These are phyloP conservation scores for Ateles fusciceps DNA, from an alignment of 2,797 vertebrate species.

Conservation along the genomic window DNA sequence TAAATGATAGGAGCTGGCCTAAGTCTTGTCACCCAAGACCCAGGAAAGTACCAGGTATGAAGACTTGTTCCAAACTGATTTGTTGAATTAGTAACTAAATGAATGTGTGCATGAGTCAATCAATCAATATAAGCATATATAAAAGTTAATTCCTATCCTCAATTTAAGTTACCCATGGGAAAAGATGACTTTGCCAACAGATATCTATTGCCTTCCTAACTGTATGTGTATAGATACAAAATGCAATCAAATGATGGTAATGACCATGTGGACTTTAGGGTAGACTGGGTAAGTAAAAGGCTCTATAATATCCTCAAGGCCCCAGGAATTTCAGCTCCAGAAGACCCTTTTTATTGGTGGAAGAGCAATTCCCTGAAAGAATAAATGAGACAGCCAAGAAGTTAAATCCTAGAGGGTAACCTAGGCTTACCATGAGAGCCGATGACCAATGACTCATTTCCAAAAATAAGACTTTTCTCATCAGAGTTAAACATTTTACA, in stretches of 20 bases:
- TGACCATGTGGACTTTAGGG: neutral
- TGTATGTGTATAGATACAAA: neutral
- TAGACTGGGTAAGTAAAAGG: neutral
- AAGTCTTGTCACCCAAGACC: neutral
- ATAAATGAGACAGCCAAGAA: neutral
- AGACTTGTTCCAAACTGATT: neutral
- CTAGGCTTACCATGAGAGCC: neutral
- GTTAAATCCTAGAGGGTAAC: neutral
- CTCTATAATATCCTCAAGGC: neutral
- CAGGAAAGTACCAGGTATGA: neutral
- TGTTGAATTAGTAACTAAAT: conserved; percentile 12
- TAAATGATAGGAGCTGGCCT: neutral
- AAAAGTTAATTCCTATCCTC: neutral
- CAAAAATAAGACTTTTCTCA: conserved; percentile 30
- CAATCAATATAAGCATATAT: neutral
- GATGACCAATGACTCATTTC: neutral
- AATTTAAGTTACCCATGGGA: neutral
- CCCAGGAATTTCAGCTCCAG: neutral
- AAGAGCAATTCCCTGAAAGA: conserved; percentile 4
- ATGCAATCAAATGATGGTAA: neutral
- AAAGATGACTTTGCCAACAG: neutral
- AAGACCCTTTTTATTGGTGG: neutral
- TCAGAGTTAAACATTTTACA: neutral
- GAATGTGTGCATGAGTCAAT: neutral
- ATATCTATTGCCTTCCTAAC: neutral